Evolutionary conservation across 2,113 vertebrate genomes (phyloP).

Genomic region (Dasypus novemcinctus): DNA sequence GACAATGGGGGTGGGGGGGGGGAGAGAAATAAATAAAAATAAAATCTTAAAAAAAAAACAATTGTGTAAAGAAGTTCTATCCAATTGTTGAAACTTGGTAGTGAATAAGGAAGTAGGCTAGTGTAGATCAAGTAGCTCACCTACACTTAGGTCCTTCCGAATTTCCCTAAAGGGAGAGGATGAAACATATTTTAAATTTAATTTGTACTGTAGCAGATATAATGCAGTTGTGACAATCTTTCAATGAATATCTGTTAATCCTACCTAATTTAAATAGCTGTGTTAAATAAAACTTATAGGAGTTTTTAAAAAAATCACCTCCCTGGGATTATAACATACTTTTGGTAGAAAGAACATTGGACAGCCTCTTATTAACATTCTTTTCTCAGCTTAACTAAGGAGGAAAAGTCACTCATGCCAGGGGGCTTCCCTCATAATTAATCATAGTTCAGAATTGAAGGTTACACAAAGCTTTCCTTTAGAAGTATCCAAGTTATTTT

Average conservation of each 20-base stretch:
- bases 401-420: neutral
- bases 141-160: neutral
- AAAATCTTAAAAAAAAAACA: too few relatives aligned
- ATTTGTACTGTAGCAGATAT: neutral
- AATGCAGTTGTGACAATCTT: neutral
- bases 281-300: neutral
- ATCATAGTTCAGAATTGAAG: neutral
- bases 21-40: too few relatives aligned
- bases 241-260: neutral
- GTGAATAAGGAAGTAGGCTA: neutral
- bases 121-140: neutral
- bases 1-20: too few relatives aligned
- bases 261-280: constrained; percentile 9
- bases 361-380: neutral
- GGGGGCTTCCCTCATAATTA: neutral
- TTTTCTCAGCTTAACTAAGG: neutral
- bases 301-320: neutral
- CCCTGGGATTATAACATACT: neutral
- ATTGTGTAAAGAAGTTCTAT: constrained; percentile 24
- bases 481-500: neutral
- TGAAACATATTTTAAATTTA: neutral
- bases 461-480: neutral
- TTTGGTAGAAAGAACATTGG: neutral
- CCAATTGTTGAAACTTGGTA: neutral
- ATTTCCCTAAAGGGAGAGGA: neutral